Evolutionary conservation across 2,113 vertebrate species (phyloP).

Genomic region (Chrysemys picta): DNA sequence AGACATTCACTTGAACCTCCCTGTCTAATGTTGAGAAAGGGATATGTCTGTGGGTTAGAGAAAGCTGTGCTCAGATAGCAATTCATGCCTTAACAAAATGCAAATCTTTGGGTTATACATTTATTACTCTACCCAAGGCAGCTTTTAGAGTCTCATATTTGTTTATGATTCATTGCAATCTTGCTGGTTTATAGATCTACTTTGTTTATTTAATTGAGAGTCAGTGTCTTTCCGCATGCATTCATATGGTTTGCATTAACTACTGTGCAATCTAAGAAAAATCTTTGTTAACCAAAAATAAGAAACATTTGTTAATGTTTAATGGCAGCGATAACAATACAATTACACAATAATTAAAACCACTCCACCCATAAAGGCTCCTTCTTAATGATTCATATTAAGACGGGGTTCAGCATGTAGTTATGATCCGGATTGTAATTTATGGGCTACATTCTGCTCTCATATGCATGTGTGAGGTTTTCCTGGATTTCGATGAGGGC

Average conservation of each 20-base stretch:
- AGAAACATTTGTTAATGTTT: constrained; percentile 78
- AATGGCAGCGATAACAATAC: constrained; percentile 77
- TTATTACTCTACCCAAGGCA: constrained; percentile 49
- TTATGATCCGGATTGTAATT: constrained; percentile 68
- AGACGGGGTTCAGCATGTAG: constrained; percentile 62
- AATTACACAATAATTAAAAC: constrained; percentile 79
- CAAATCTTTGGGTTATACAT: constrained; percentile 47
- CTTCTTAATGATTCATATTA: constrained; percentile 75
- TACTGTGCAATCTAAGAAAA: constrained; percentile 72
- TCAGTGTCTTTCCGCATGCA: constrained; percentile 67
- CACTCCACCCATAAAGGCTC: constrained; percentile 70
- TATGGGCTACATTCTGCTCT: constrained; percentile 58
- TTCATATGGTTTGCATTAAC: constrained; percentile 80
- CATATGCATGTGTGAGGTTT: constrained; percentile 11
- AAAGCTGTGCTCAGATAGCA: constrained; percentile 8
- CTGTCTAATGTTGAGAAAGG: not conserved
- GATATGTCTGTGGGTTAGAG: constrained; percentile 46
- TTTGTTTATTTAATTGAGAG: constrained; percentile 73
- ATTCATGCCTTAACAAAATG: constrained; percentile 69
- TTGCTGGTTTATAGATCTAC: constrained; percentile 65
- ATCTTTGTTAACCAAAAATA: constrained; percentile 77
- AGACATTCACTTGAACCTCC: fast-evolving
- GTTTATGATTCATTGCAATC: constrained; percentile 77
- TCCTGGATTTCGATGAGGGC: constrained; percentile 58
- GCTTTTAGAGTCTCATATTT: constrained; percentile 67